Conservation (phyloP, 2,113 vertebrate species). For the Nesoenas mayeri region DNA sequence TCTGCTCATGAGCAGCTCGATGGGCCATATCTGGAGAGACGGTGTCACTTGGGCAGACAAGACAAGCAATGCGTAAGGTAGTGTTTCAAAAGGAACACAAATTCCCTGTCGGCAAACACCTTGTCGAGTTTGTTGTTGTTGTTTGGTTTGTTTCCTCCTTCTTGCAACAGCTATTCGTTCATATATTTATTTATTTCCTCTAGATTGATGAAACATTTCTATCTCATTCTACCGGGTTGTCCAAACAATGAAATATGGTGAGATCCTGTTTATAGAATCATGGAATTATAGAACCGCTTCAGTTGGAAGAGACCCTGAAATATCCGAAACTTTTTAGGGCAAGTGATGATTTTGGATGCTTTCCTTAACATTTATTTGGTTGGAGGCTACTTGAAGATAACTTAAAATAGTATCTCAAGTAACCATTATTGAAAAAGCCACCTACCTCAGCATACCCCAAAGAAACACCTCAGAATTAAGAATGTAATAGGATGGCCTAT, state of each 20-base stretch:
- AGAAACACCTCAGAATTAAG: not conserved
- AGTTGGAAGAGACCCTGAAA: no score
- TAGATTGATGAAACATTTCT: not conserved
- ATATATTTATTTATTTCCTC: not conserved
- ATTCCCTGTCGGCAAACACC: not conserved
- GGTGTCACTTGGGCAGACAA: not conserved
- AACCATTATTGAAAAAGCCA: not conserved
- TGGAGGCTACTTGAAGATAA: not conserved
- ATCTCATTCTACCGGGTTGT: not conserved
- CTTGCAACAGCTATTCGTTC: not conserved
- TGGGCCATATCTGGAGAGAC: not conserved
- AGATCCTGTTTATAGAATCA: not conserved
- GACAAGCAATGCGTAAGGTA: not conserved
- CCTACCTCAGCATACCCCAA: not conserved
- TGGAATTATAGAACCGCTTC: no score
- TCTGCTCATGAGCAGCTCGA: not conserved
- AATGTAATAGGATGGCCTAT: not conserved
- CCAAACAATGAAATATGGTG: not conserved
- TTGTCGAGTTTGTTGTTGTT: not conserved
- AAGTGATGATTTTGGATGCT: not conserved
- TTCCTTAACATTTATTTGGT: not conserved
- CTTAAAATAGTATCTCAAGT: not conserved
- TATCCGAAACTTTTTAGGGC: not conserved
- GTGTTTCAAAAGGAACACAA: not conserved
- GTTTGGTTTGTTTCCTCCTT: not conserved